Evolutionary conservation across 1,140 invertebrate species (phyloP).

Genomic region (Drosophila fuyamai): DNA sequence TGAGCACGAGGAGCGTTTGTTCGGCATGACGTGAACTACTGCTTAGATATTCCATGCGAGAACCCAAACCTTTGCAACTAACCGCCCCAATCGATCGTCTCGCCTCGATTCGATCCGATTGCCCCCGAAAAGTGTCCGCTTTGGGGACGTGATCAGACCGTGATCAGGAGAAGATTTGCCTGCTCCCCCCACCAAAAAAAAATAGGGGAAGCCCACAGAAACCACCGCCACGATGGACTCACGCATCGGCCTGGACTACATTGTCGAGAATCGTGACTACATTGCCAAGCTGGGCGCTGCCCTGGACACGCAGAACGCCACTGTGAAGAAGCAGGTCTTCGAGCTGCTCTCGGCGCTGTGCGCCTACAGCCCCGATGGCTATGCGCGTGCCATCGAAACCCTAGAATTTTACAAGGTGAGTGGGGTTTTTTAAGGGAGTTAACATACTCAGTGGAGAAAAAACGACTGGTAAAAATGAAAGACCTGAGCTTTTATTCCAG

Average conservation of each 20-base stretch:
- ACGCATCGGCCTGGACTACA: slow-evolving; percentile 95
- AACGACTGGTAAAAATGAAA: not conserved
- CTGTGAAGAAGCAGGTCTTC: slow-evolving; percentile 96
- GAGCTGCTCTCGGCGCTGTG: slow-evolving; percentile 95
- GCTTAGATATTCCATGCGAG: slow-evolving; percentile 68
- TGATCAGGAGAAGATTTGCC: not conserved
- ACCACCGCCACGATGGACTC: slow-evolving; percentile 90
- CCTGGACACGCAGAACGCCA: slow-evolving; percentile 92
- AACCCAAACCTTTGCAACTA: slow-evolving; percentile 50
- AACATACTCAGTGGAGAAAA: not conserved
- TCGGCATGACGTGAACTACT: slow-evolving; percentile 74
- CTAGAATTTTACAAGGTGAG: slow-evolving; percentile 94
- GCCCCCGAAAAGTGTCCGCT: slow-evolving; percentile 22
- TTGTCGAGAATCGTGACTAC: slow-evolving; percentile 96
- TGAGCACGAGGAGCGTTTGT: slow-evolving; percentile 59
- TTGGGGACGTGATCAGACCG: slow-evolving; percentile 31
- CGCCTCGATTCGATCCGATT: slow-evolving; percentile 39
- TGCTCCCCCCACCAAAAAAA: slow-evolving; percentile 2
- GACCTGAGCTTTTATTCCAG: no score
- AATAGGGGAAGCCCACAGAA: slow-evolving; percentile 4
- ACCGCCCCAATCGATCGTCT: slow-evolving; percentile 62
- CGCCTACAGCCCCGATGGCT: slow-evolving; percentile 94
- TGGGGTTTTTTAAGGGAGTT: not conserved
- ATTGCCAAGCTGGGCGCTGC: slow-evolving; percentile 95
- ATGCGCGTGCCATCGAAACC: slow-evolving; percentile 93